A percentile compares a stretch with the other conserved stretches of the same genome.
Evolutionary conservation across 2,888 invertebrate species (phyloP).

Genomic region (Chirona hameri): DNA sequence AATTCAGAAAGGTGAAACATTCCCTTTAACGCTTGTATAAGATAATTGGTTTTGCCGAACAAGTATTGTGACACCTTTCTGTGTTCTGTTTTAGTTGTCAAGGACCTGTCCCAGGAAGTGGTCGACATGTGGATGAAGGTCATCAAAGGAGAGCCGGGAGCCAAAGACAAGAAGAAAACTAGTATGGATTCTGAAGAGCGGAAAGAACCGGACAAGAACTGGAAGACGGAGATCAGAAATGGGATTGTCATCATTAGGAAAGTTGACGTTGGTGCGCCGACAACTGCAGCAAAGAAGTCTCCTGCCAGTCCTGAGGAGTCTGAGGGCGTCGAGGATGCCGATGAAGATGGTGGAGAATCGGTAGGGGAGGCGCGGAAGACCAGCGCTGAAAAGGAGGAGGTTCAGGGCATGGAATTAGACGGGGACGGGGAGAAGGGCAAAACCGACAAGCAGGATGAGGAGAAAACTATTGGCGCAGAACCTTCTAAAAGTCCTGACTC

Average conservation of each 20-base stretch:
- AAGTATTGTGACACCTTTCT: too few relatives aligned
- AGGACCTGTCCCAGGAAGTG: background rate
- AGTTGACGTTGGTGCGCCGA: background rate
- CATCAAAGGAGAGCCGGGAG: background rate
- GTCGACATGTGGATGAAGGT: conserved; percentile 4
- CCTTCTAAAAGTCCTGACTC: too few relatives aligned
- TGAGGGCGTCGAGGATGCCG: background rate
- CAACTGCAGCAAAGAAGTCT: background rate
- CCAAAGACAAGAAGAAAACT: background rate
- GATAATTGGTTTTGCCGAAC: too few relatives aligned
- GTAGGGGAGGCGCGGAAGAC: background rate
- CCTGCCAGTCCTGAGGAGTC: background rate
- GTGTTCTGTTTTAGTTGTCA: background rate
- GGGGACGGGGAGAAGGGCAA: background rate
- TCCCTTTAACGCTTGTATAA: too few relatives aligned
- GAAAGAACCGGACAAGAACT: background rate
- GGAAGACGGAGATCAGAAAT: conserved; percentile 7
- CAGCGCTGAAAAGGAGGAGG: background rate
- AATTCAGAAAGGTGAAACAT: too few relatives aligned
- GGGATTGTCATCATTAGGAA: background rate
- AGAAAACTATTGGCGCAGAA: background rate
- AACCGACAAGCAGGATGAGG: conserved; percentile 34
- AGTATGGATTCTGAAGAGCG: background rate
- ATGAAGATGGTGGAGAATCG: background rate
- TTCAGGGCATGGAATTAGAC: background rate